phyloP scores from a whole-genome alignment of 2,888 invertebrate species.

The Ischnura elegans region DNA sequence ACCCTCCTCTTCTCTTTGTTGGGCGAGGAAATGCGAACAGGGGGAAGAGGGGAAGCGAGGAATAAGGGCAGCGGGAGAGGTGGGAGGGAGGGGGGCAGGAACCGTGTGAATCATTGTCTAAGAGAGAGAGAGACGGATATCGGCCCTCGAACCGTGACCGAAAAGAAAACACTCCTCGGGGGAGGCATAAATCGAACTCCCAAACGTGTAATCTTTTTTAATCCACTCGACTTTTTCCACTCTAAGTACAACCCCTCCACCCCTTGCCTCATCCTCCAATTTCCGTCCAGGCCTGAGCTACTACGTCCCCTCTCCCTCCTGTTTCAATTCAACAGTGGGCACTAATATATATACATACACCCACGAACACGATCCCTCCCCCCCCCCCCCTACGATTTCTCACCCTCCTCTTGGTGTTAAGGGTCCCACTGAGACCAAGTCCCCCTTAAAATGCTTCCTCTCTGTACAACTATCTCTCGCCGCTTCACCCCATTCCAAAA shows the following conservation, averaged over 20 bases:
- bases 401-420: not conserved
- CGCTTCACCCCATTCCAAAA: not conserved
- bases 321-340: not conserved
- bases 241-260: not conserved
- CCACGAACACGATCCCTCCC: not conserved
- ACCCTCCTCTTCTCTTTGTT: not conserved
- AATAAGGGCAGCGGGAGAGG: not conserved
- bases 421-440: not conserved
- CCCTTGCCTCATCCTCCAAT: not conserved
- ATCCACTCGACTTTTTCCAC: not conserved
- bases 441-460: not conserved
- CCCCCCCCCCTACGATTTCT: not conserved
- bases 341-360: not conserved
- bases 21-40: not conserved
- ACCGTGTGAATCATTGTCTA: conserved; percentile 28
- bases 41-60: not conserved
- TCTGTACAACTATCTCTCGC: too few species aligned
- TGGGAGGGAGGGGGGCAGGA: not conserved
- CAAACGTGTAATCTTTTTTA: conserved; percentile 41
- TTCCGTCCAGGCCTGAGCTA: not conserved
- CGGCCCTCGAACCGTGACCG: conserved; percentile 39
- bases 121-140: conserved; percentile 3
- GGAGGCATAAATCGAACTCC: conserved; percentile 56
- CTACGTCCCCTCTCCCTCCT: not conserved
- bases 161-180: conserved; percentile 29